These are phyloP conservation scores for Eueides isabella DNA, from an alignment of 1,140 invertebrate genomes.

Conservation along the genomic window DNA sequence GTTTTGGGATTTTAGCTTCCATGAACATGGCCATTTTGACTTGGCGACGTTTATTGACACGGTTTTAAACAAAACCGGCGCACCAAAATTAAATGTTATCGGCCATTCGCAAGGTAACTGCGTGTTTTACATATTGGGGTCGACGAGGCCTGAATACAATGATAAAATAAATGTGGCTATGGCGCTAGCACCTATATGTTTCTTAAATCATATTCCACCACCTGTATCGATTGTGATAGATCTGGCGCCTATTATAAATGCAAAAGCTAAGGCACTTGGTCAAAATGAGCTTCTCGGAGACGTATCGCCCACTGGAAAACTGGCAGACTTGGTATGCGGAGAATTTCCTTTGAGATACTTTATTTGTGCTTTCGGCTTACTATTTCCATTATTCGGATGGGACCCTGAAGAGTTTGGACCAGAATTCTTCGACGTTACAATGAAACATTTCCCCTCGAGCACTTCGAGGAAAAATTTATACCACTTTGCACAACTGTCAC, in stretches of 20 bases:
- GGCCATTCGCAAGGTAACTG: constrained; percentile 87
- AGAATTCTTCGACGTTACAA: constrained; percentile 12
- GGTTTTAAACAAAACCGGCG: constrained; percentile 75
- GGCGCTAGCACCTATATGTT: constrained; percentile 46
- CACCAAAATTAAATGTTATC: constrained; percentile 81
- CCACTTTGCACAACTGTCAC: constrained; percentile 82
- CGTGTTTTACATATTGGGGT: constrained; percentile 73
- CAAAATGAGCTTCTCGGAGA: constrained; percentile 20
- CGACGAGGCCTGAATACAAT: constrained; percentile 79
- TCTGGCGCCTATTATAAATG: not conserved
- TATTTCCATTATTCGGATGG: constrained; percentile 32
- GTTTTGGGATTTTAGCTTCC: constrained; percentile 84
- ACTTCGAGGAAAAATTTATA: constrained; percentile 85
- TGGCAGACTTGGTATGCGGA: constrained; percentile 1
- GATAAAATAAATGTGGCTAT: constrained; percentile 63
- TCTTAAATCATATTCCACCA: constrained; percentile 33
- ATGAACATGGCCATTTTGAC: constrained; percentile 84
- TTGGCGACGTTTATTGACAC: constrained; percentile 83
- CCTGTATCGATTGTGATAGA: constrained; percentile 13
- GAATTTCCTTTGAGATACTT: constrained; percentile 19
- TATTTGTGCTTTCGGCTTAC: constrained; percentile 21
- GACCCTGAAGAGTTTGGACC: constrained; percentile 41
- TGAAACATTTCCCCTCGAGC: constrained; percentile 36
- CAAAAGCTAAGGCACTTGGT: not conserved
- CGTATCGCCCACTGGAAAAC: not conserved